Evolutionary conservation across 2,113 vertebrate species (phyloP).

Genomic region (Oreochromis niloticus): DNA sequence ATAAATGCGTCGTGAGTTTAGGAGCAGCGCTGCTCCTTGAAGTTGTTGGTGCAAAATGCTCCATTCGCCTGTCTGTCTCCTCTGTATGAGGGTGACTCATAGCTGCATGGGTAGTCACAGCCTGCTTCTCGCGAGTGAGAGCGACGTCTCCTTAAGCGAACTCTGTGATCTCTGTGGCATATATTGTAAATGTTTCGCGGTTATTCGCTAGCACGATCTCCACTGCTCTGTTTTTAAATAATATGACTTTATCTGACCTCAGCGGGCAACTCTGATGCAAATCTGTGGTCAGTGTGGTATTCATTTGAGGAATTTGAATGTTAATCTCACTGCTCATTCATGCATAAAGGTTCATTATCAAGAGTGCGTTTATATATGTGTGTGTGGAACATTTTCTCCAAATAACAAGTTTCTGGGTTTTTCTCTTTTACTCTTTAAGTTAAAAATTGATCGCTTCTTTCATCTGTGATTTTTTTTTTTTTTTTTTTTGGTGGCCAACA

Average conservation of each 20-base stretch:
- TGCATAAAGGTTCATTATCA: background rate
- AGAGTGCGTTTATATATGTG: background rate
- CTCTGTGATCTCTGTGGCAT: background rate
- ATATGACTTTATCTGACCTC: background rate
- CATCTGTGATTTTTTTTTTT: background rate
- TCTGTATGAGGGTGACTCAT: constrained; percentile 17
- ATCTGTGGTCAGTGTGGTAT: background rate
- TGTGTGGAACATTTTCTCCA: background rate
- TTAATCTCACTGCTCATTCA: background rate
- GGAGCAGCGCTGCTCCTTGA: background rate
- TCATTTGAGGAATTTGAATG: background rate
- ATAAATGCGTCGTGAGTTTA: background rate
- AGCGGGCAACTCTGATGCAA: background rate
- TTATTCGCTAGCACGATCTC: background rate
- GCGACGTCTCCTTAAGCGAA: background rate
- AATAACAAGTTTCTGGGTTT: background rate
- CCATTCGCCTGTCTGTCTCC: background rate
- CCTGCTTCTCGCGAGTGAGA: background rate
- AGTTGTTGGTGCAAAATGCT: background rate
- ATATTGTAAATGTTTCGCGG: background rate
- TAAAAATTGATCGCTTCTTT: background rate
- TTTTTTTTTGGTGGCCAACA: background rate
- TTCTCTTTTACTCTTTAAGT: background rate
- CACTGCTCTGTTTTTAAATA: background rate
- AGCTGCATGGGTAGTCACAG: background rate